Percentiles rank a stretch among this genome's conserved stretches.
phyloP scores from a whole-genome alignment of 2,888 invertebrate species.

The Sclerodermus sp. region DNA sequence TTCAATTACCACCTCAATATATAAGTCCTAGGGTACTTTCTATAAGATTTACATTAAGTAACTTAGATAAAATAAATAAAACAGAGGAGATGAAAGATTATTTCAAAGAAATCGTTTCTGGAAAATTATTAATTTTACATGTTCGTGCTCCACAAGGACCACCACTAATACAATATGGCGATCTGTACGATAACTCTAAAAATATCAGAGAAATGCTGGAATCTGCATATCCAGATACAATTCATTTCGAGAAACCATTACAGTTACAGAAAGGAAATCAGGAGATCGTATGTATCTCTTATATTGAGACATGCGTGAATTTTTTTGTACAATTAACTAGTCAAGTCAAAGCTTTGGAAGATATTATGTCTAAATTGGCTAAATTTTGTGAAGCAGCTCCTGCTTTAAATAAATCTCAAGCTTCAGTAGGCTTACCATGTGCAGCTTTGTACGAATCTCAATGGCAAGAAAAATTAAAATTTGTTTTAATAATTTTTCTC shows the following conservation, averaged over 20 bases:
- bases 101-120: constrained; percentile 71
- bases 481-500: neutral
- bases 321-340: constrained; percentile 74
- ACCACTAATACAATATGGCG: constrained; percentile 75
- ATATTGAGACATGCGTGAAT: constrained; percentile 70
- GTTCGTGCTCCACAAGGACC: constrained; percentile 72
- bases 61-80: constrained; percentile 63
- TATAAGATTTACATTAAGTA: constrained; percentile 72
- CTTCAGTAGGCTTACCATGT: constrained; percentile 68
- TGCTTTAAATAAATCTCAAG: constrained; percentile 48
- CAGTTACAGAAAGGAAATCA: constrained; percentile 27
- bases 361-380: constrained; percentile 71
- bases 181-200: constrained; percentile 64
- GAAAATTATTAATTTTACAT: constrained; percentile 66
- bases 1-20: constrained; percentile 73
- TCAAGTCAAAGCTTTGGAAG: constrained; percentile 64
- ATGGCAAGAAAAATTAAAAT: constrained; percentile 62
- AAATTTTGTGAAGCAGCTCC: constrained; percentile 63
- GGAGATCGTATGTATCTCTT: constrained; percentile 61
- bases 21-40: constrained; percentile 75
- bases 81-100: constrained; percentile 67
- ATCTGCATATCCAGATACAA: constrained; percentile 21
- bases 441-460: constrained; percentile 79
- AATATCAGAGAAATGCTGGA: constrained; percentile 65
- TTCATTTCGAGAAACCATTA: constrained; percentile 11